Base-by-base conservation (phyloP, 2,113 vertebrate species). In the Pelobates fuscus region DNA sequence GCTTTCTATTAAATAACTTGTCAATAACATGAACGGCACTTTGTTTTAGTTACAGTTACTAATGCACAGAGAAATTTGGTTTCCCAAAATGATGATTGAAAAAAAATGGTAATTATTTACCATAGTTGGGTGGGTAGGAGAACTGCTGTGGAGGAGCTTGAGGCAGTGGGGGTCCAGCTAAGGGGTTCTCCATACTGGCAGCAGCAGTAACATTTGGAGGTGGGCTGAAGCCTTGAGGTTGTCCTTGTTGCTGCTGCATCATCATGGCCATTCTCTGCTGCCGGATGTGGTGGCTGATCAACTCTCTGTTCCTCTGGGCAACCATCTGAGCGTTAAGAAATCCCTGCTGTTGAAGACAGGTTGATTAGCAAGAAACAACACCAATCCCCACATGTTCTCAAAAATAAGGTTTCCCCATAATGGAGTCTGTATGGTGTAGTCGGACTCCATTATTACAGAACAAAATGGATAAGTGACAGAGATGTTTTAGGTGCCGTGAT, bases 251-350 rank as follows among this genome's bases (percentile, higher is more conserved):
- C 77, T 96, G 95, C 61, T 94, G 94, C 88, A 96, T 93, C 82
- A 98, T 85, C 88, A 97, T 90, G 29, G 95, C 90, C 92, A 96
- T 91, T 77, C 92, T 88, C 84, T 95, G 94, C 77, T 94, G 94
- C 74, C 92, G 91, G 86, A 98, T 91, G 86, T 98, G 94, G 71
- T 96, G 91, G 78, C 88, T 97, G 65, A 93, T 83, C 85, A 97
- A 83, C 87, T 99, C 96, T 80, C 96, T 89, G 82, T 89, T 96
- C 64, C 94, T 92, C 87, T 99, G 97, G 67, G 95, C 94, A 60
- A 97, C 89, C 95, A 98, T 96, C 84, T 98, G 96, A 70, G 96
- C 93, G 8, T 95, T 98, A 67, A 98, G 87, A 85, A 97, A 97
- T 78, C 92, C 88, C 81, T 96, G 89, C 92, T 95, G 82, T 78